These are phyloP conservation scores for Marmota monax DNA, from an alignment of 2,113 vertebrate genomes.

Conservation along the genomic window DNA sequence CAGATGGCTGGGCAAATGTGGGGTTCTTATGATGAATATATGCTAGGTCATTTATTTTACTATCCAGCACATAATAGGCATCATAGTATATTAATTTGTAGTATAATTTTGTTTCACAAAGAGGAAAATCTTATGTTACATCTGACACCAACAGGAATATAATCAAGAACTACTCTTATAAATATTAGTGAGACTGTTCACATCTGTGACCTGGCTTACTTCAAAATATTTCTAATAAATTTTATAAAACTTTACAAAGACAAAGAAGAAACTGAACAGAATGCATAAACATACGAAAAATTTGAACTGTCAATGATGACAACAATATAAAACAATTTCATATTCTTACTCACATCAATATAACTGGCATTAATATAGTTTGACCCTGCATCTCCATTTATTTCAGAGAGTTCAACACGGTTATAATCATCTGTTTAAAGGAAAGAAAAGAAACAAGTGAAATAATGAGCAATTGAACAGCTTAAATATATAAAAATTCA, in stretches of 20 bases:
- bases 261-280: not conserved
- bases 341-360: constrained; percentile 91
- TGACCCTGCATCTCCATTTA: constrained; percentile 90
- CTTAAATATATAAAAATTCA: not conserved
- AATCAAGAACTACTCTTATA: not conserved
- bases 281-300: not conserved
- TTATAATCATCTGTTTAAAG: constrained; percentile 94
- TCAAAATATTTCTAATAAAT: not conserved
- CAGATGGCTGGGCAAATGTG: rapidly evolving
- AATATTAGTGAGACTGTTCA: not conserved
- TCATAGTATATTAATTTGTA: not conserved
- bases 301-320: too few relatives aligned
- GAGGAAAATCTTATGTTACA: not conserved
- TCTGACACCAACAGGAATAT: not conserved
- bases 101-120: not conserved
- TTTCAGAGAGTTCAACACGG: constrained; percentile 93
- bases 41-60: not conserved
- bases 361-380: constrained; percentile 99
- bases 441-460: not conserved
- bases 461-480: not conserved
- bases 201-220: not conserved
- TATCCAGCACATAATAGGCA: not conserved
- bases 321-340: not conserved
- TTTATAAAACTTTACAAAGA: not conserved
- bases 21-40: not conserved